Base-by-base conservation (phyloP, 2,888 invertebrate species). In the Aporophyla lueneburgensis region DNA sequence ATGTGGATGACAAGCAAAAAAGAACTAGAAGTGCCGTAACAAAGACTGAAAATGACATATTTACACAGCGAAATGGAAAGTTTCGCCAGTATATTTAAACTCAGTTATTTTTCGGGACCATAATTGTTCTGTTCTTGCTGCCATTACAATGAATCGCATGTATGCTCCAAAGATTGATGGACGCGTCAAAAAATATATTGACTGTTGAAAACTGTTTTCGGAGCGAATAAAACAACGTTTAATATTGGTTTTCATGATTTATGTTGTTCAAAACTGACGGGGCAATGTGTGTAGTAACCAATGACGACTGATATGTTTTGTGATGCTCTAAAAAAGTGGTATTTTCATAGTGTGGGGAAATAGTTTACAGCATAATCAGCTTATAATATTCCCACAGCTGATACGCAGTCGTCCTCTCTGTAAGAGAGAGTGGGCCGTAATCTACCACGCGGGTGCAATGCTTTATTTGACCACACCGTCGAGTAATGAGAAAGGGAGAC, bases 61-160 rank as follows among this genome's bases (percentile, higher is more conserved):
- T n/a, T 10, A 12, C 9, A 46, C 53, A 62, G 14, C 1, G 4
- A 46, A 33, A 53, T 46, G 14, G 0, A 53, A 62, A 40, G 1
- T 56, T 24, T 40, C n/a, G 66, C 49, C 6, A 66, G 10, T 7
- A 51, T 56, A 62, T 63, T 76, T 75, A 40, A 62, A 40, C 24
- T 75, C 21, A 27, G 14, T 56, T 0, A n/a, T 46, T 56, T 65
- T 51, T 16, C 33, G 24, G 5, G 5, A 51, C 9, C 0, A 24
- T 27, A 43, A 69, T 53, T 12, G 43, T 70, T 58, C 27, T 16
- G 6, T 4, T 19, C 21, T 33, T 12, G 33, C 21, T 27, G 33
- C 12, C 16, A 49, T 24, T 16, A 33, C 43, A 53, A 65, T 56
- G 40, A 49, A 49, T 49, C 9, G n/a, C 19, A 51, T 43, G 12